These are phyloP conservation scores for Osmerus eperlanus DNA, from an alignment of 2,113 vertebrate species.

Conservation along the genomic window DNA sequence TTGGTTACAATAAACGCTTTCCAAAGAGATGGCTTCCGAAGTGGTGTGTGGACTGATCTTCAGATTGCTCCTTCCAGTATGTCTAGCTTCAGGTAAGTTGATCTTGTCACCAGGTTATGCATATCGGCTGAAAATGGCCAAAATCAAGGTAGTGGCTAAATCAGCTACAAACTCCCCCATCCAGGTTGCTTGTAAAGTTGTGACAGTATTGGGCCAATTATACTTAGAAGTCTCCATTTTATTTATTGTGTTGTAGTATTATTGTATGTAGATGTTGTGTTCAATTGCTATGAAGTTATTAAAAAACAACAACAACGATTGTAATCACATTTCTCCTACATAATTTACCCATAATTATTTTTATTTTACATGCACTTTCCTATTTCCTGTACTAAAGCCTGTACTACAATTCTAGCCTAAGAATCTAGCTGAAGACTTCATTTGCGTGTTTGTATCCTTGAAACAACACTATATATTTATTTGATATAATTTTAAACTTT, in stretches of 20 bases:
- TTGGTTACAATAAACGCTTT: slow-evolving; percentile 36
- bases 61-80: slow-evolving; percentile 89
- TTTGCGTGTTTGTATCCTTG: too few relatives aligned
- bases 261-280: neutral
- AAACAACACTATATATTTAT: too few relatives aligned
- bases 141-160: too few relatives aligned
- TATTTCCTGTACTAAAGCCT: neutral
- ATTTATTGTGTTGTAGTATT: neutral
- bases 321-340: too few relatives aligned
- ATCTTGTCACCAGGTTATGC: neutral
- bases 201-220: too few relatives aligned
- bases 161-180: too few relatives aligned
- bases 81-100: slow-evolving; percentile 87
- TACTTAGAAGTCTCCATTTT: too few relatives aligned
- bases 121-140: too few relatives aligned
- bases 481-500: too few relatives aligned
- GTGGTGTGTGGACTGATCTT: slow-evolving; percentile 93
- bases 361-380: neutral
- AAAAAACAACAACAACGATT: too few relatives aligned
- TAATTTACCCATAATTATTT: neutral
- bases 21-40: slow-evolving; percentile 85
- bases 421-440: neutral
- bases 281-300: too few relatives aligned
- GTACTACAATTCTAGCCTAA: neutral
- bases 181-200: too few relatives aligned